Conservation (phyloP, 2,797 vertebrate species). For the Martes flavigula region DNA sequence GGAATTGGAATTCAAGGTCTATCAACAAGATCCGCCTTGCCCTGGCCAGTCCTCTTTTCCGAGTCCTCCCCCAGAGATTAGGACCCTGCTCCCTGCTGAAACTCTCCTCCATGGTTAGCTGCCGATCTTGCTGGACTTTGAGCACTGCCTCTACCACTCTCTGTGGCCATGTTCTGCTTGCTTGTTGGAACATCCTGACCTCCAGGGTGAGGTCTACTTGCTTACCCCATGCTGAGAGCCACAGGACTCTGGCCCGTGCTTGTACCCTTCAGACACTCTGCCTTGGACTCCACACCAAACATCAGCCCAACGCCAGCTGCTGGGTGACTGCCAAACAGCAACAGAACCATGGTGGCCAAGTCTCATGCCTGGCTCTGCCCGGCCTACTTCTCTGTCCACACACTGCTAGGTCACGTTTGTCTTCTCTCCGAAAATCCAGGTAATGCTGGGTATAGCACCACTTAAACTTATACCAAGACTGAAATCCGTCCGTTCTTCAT, state of each 20-base stretch:
- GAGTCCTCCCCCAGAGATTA: not conserved
- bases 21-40: not conserved
- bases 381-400: not conserved
- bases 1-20: not conserved
- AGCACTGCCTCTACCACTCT: not conserved
- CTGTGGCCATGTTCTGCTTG: not conserved
- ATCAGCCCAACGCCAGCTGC: not conserved
- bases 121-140: not conserved
- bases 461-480: not conserved
- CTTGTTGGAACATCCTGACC: not conserved
- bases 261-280: not conserved
- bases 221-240: not conserved
- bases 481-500: not conserved
- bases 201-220: not conserved
- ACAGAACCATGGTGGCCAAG: rapidly evolving
- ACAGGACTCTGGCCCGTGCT: not conserved
- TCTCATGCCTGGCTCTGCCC: not conserved
- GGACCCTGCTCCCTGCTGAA: not conserved
- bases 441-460: not conserved
- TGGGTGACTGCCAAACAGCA: not conserved
- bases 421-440: not conserved
- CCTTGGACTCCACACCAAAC: not conserved
- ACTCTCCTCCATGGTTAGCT: not conserved
- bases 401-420: not conserved
- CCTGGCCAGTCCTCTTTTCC: not conserved